Conservation (phyloP, 2,797 vertebrate genomes). For the Eospalax fontanierii region DNA sequence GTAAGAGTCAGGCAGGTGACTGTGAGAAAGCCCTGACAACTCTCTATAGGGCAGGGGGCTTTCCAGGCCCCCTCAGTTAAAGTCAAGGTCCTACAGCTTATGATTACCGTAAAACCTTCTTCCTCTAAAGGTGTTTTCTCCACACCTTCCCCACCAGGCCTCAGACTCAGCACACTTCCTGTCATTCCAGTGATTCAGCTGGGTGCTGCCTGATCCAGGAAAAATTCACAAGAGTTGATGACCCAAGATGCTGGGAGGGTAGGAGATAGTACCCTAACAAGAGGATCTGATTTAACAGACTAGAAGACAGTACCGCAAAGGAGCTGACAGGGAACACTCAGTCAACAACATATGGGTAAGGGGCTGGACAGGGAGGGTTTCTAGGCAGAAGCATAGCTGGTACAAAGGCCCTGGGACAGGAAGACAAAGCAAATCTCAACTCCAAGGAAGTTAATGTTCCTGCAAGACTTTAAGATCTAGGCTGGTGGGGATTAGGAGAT, state of each 20-base stretch:
- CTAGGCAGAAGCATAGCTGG: not conserved
- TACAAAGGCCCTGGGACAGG: not conserved
- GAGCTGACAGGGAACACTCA: not conserved
- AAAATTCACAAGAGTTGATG: not conserved
- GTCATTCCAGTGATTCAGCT: not conserved
- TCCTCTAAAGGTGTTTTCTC: not conserved
- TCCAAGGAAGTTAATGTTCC: not conserved
- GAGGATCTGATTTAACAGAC: not conserved
- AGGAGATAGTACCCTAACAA: not conserved
- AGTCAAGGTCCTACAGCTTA: not conserved
- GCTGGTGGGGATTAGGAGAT: not conserved
- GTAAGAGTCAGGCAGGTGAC: not conserved
- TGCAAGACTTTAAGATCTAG: not conserved
- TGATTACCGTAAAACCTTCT: not conserved
- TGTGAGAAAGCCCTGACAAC: not conserved
- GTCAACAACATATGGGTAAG: rapidly evolving
- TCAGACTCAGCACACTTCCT: not conserved
- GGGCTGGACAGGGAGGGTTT: rapidly evolving
- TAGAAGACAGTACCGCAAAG: not conserved
- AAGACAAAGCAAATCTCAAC: not conserved
- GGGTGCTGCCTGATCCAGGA: not conserved
- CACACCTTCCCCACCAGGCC: not conserved
- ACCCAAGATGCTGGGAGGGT: too few relatives aligned
- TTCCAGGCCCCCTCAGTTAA: not conserved
- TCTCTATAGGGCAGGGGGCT: not conserved